These are phyloP conservation scores for Chloroclysta siterata DNA, from an alignment of 2,888 invertebrate species.

Conservation along the genomic window DNA sequence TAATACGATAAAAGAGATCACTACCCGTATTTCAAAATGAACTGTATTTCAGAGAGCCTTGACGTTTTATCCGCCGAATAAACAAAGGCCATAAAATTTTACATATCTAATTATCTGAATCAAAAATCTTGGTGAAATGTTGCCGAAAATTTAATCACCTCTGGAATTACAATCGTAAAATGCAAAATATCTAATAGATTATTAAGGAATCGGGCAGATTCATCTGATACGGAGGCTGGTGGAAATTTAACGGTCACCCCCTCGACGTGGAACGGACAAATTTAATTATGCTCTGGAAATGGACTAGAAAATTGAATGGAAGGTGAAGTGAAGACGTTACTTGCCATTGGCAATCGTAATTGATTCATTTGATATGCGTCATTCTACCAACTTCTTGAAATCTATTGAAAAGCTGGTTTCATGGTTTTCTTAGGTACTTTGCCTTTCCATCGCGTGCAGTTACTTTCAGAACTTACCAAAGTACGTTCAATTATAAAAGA, in stretches of 20 bases:
- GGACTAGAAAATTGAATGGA: conserved; percentile 78
- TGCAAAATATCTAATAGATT: conserved; percentile 37
- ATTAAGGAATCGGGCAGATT: conserved; percentile 41
- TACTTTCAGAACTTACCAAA: too few species aligned
- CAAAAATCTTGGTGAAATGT: conserved; percentile 17
- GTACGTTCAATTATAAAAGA: too few species aligned
- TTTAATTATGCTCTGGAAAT: conserved; percentile 79
- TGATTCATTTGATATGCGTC: conserved; percentile 1
- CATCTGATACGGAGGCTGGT: conserved; percentile 52
- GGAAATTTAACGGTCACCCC: conserved; percentile 51
- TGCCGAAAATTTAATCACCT: conserved; percentile 27
- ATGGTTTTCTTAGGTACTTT: neutral
- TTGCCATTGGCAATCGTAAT: conserved; percentile 18
- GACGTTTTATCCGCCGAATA: neutral
- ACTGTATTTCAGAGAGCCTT: neutral
- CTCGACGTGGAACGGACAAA: conserved; percentile 64
- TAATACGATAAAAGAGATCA: neutral
- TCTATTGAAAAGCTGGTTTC: neutral
- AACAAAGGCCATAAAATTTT: neutral
- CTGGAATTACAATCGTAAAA: conserved; percentile 37
- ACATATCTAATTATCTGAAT: conserved; percentile 3
- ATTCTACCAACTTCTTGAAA: neutral
- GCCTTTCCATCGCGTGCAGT: neutral
- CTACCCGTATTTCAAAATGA: neutral
- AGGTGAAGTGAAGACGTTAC: conserved; percentile 48